Base-by-base conservation (phyloP, 2,888 invertebrate species). In the Serripes groenlandicus region DNA sequence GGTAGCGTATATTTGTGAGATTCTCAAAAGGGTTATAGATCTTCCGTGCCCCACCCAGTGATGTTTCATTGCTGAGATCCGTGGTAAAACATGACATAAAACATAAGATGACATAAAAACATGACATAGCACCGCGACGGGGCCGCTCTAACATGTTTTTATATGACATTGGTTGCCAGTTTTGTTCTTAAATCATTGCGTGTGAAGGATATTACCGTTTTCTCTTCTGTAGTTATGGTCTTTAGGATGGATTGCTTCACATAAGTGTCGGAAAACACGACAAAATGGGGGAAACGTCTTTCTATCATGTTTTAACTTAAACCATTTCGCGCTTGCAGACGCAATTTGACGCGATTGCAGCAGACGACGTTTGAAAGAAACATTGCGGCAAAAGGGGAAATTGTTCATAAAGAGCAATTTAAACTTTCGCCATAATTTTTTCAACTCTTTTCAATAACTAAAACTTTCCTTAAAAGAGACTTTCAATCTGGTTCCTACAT, bases 1-100 rank as follows among this genome's bases (percentile, higher is more conserved):
- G 11, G 35, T 35, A 42, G 9, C 23, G 23, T 35, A 66, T 42
- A 42, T 37, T 66, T 66, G 66, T 66, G 66, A n/a, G 66, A 35
- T 42, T 9, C 66, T 28, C n/a, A 42, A 66, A 66, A 42, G 37
- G 66, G 34, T 66, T 66, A 42, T 42, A 42, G 37, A 42, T 15
- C 4, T 28, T 35, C 26, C 28, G 26, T 42, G 28, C 42, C 37
- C 66, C 66, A 66, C 66, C 66, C 66, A 21, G 23, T 66, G 66
- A 42, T 42, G 28, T 66, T 66, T 66, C 23, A 42, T 23, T 26
- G 28, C 66, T 9, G 23, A 28, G 34, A n/a, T 26, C 15, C 9
- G 28, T 28, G 30, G 66, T 66, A 66, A 42, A 66, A 66, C 66
- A 26, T 66, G 66, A 66, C 66, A 35, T 66, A 35, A 42, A 66